Evolutionary conservation across 2,797 vertebrate genomes (phyloP).

Genomic region (Psittacula echo): DNA sequence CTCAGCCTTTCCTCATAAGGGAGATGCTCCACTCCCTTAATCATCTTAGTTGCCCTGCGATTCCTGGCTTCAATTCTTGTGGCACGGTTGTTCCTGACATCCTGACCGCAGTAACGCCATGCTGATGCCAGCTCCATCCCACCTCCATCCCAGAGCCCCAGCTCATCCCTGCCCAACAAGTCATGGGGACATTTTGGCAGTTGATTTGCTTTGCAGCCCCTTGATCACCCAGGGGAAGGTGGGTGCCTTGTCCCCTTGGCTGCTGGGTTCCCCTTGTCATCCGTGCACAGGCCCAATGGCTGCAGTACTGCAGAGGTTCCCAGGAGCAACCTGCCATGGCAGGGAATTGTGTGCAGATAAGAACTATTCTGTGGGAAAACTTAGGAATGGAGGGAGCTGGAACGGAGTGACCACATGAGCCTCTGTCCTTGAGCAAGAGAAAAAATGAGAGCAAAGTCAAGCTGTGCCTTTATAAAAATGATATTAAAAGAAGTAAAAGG

Average conservation of each 20-base stretch:
- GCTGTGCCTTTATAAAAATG: not conserved
- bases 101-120: not conserved
- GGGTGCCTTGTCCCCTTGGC: accelerated
- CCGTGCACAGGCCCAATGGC: accelerated
- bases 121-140: not conserved
- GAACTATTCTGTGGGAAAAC: not conserved
- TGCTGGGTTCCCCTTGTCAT: accelerated
- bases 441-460: not conserved
- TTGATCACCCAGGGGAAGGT: accelerated
- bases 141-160: not conserved
- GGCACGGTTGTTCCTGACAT: not conserved
- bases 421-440: accelerated
- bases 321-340: not conserved
- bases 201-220: not conserved
- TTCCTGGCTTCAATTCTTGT: not conserved
- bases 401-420: not conserved
- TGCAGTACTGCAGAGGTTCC: not conserved
- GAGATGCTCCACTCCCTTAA: no score
- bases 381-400: not conserved
- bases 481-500: not conserved
- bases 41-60: not conserved
- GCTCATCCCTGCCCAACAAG: accelerated
- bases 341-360: not conserved
- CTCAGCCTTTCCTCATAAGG: no score
- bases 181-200: not conserved